Percentiles rank a stretch among this genome's conserved stretches.
Conservation (phyloP, 2,888 invertebrate genomes). For the Drosophila mulleri region DNA sequence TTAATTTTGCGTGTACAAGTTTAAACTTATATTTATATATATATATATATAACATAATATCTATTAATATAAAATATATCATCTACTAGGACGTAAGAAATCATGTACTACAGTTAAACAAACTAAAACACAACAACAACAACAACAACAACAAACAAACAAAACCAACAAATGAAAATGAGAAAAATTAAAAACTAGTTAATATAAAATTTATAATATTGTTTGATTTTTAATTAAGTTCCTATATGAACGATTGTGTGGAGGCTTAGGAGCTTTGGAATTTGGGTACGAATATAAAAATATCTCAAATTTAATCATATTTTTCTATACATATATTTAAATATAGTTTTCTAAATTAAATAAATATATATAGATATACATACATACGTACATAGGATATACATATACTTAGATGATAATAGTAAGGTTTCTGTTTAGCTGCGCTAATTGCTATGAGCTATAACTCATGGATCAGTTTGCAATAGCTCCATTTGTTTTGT, state of each 20-base stretch:
- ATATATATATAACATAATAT: constrained; percentile 63
- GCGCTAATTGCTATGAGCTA: neutral
- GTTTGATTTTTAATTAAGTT: neutral
- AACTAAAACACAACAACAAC: constrained; percentile 50
- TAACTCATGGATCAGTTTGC: neutral
- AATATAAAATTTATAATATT: constrained; percentile 55
- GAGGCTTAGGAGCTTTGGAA: no score
- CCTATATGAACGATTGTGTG: no score
- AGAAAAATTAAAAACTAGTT: constrained; percentile 76
- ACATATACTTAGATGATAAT: no score
- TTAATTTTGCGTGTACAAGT: constrained; percentile 76
- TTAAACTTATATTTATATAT: constrained; percentile 76
- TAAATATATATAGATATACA: no score
- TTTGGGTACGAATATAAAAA: no score
- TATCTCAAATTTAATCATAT: no score
- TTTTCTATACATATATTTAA: no score
- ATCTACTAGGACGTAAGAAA: constrained; percentile 67
- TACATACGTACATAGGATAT: no score
- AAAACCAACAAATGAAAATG: constrained; percentile 61
- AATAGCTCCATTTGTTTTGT: neutral
- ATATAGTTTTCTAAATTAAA: no score
- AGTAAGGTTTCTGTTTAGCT: neutral
- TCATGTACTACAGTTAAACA: constrained; percentile 74
- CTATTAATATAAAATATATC: constrained; percentile 74
- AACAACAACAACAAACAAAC: constrained; percentile 47